Percentiles rank a stretch among this genome's conserved stretches.
Conservation (phyloP, 2,113 vertebrate genomes). For the Hyperopisus bebe region DNA sequence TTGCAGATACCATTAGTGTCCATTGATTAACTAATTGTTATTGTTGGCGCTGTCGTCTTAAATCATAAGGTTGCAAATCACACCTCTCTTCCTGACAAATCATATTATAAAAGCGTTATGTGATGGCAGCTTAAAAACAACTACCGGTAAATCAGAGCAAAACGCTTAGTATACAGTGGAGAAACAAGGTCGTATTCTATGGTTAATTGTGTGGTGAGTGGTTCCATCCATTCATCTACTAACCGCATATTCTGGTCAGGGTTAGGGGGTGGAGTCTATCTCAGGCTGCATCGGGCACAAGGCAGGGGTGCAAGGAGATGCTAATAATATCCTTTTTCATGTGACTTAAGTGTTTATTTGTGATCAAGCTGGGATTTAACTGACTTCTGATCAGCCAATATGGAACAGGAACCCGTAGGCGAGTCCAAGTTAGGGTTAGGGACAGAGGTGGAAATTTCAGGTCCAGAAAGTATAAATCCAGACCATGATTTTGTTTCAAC, state of each 20-base stretch:
- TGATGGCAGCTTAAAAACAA: neutral
- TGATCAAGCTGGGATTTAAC: neutral
- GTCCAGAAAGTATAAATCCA: no score
- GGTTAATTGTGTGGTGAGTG: neutral
- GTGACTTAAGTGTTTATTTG: neutral
- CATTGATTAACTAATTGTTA: constrained; percentile 8
- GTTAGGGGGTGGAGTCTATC: neutral
- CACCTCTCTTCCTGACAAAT: neutral
- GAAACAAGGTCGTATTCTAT: neutral
- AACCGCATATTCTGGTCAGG: neutral
- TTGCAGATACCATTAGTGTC: neutral
- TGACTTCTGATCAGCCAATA: neutral
- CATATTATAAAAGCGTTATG: neutral
- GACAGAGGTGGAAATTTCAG: no score
- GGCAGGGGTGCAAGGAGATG: neutral
- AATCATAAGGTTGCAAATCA: neutral
- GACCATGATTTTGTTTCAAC: no score
- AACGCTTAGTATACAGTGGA: neutral
- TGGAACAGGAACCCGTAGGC: neutral
- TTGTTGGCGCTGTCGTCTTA: neutral
- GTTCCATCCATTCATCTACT: neutral
- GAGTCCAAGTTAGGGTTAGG: neutral
- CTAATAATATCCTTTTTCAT: neutral
- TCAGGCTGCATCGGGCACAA: neutral
- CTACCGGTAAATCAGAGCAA: neutral